These are phyloP conservation scores for Hydropsyche tenuis DNA, from an alignment of 1,140 invertebrate genomes.

Conservation along the genomic window DNA sequence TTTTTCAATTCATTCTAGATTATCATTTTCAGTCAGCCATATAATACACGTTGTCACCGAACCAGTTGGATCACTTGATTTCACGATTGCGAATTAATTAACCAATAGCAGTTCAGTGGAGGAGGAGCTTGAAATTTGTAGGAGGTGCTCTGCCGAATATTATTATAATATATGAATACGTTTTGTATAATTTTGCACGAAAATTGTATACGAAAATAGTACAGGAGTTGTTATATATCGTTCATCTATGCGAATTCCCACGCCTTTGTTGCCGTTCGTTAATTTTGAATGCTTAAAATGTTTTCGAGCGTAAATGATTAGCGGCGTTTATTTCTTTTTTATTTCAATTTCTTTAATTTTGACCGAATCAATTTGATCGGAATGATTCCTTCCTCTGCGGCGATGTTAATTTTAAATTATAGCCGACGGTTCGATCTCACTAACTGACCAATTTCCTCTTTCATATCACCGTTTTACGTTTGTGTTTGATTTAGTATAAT, in stretches of 20 bases:
- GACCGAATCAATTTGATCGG: background rate
- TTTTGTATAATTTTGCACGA: too few relatives aligned
- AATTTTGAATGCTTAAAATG: too few relatives aligned
- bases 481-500: conserved; percentile 15
- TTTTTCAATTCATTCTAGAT: too few relatives aligned
- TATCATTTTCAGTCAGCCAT: conserved; percentile 1
- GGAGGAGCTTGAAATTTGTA: conserved; percentile 4
- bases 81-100: conserved; percentile 13
- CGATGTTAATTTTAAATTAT: conserved; percentile 19
- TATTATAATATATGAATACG: too few relatives aligned
- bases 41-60: conserved; percentile 3
- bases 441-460: conserved; percentile 19
- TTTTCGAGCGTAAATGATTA: background rate
- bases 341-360: background rate
- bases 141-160: background rate
- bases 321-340: background rate
- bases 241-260: background rate
- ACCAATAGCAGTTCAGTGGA: conserved; percentile 8
- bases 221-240: background rate
- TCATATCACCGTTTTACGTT: conserved; percentile 6
- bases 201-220: too few relatives aligned
- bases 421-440: background rate
- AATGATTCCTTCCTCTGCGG: conserved; percentile 7
- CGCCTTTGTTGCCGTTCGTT: background rate
- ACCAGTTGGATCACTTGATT: conserved; percentile 20